Evolutionary conservation across 2,888 invertebrate genomes (phyloP), one percentile per base, ranked within the genome.

Genomic region (Drosophila antonietae): DNA sequence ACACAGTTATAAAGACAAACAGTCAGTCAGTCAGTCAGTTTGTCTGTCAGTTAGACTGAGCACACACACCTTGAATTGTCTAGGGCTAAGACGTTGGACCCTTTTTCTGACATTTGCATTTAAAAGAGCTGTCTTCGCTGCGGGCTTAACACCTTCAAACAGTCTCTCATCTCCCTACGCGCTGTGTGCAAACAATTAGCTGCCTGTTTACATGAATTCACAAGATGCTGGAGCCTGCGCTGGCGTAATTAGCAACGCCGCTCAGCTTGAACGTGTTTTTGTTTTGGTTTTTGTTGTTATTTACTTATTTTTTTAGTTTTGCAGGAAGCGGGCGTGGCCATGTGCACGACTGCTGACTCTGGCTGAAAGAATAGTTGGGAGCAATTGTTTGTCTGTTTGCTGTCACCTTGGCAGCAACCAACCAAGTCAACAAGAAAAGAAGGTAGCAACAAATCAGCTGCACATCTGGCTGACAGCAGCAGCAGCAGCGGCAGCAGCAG

Each of bases 241-340:
- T 75, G 80, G 78, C 81, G 78, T 78, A 89, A 86, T 86, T 86
- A 86, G 88, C 86, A 78, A 63, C 41, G 71, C 73, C 44, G 66
- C 66, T 75, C 59, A 59, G 58, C 52, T 56, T 18, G n/a, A 39
- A 63, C 49, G 57, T 33, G 18, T 51, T 51, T 33, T 18, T 18
- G 3, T 18, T 10, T 10, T 5, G 20, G 2, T 14, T 4, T 4
- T 18, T 18, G 10, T 8, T 35, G 35, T 35, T 3, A 20, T 20
- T 20, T 20, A 20, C 20, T 20, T 37, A 5, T 37, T 20, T 12
- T 12, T 20, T 23, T 31, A 10, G 5, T 8, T n/a, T n/a, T 35
- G 1, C 33, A 18, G 41, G 18, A n/a, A 35, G 4, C 18, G 18
- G 37, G 28, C 37, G 44, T n/a, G 33, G 10, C 12, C 9, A 3